A percentile compares a stretch with the other conserved stretches of the same genome.
Conservation (phyloP, 2,888 invertebrate species). For the Torymus texanus region DNA sequence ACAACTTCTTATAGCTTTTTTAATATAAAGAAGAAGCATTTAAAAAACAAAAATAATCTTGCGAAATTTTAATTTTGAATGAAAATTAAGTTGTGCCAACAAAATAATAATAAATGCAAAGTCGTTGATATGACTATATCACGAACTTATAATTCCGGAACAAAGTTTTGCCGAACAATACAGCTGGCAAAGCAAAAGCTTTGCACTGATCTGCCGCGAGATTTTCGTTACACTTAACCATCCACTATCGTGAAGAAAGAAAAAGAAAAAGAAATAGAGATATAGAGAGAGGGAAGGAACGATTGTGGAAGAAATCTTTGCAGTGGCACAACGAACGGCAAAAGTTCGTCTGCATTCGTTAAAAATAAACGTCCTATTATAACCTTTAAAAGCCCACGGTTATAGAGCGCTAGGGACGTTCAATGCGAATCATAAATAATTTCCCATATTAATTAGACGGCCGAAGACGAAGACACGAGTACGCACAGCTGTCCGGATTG, state of each 20-base stretch:
- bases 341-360: slow-evolving; percentile 30
- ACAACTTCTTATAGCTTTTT: no score
- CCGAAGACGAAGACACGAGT: neutral
- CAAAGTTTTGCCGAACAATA: neutral
- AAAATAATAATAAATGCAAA: no score
- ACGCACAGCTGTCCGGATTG: neutral
- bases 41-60: neutral
- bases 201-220: no score
- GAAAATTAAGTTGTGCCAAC: neutral
- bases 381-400: slow-evolving; percentile 26
- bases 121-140: neutral
- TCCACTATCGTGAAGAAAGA: neutral
- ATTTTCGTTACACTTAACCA: no score
- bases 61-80: slow-evolving; percentile 1
- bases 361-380: slow-evolving; percentile 36
- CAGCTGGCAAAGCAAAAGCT: no score
- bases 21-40: neutral
- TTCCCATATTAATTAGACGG: slow-evolving; percentile 23
- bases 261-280: neutral
- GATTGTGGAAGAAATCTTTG: no score
- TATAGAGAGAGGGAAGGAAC: no score
- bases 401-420: slow-evolving; percentile 10
- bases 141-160: neutral
- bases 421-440: slow-evolving; percentile 31
- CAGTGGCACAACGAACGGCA: no score